Conservation (phyloP, 2,888 invertebrate species). For the Oscheius sp. region DNA sequence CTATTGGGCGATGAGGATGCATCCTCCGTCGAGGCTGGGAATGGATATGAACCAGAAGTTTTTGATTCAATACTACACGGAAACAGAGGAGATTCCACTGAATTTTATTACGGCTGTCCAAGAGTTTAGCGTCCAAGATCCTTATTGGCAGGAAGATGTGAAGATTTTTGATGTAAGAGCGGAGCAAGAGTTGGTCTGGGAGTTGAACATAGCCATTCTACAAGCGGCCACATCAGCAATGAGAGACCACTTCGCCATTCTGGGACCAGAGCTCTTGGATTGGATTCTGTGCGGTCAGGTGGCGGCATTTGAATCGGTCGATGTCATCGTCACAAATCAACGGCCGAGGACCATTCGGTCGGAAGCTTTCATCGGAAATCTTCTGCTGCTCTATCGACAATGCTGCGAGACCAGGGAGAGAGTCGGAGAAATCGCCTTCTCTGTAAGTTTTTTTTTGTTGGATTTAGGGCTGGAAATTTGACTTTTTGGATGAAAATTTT, state of each 20-base stretch:
- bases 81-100: not conserved
- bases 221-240: not conserved
- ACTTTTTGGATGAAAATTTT: too few species aligned
- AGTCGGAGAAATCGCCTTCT: not conserved
- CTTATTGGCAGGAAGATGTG: slow-evolving; percentile 4
- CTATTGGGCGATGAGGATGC: too few species aligned
- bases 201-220: slow-evolving; percentile 1
- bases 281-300: slow-evolving; percentile 43
- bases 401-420: not conserved
- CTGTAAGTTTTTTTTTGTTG: too few species aligned
- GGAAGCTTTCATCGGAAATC: slow-evolving; percentile 14
- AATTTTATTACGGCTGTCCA: not conserved
- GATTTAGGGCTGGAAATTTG: too few species aligned
- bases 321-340: not conserved
- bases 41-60: too few species aligned
- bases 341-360: not conserved
- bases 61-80: too few species aligned
- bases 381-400: not conserved
- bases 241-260: not conserved
- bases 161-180: slow-evolving; percentile 2
- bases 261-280: slow-evolving; percentile 26
- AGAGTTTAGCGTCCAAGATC: not conserved
- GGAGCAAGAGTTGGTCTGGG: slow-evolving; percentile 13
- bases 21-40: too few species aligned
- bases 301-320: slow-evolving; percentile 24